Evolutionary conservation across 1,140 invertebrate genomes (phyloP).

Genomic region (Zaprionus kolodkinae): DNA sequence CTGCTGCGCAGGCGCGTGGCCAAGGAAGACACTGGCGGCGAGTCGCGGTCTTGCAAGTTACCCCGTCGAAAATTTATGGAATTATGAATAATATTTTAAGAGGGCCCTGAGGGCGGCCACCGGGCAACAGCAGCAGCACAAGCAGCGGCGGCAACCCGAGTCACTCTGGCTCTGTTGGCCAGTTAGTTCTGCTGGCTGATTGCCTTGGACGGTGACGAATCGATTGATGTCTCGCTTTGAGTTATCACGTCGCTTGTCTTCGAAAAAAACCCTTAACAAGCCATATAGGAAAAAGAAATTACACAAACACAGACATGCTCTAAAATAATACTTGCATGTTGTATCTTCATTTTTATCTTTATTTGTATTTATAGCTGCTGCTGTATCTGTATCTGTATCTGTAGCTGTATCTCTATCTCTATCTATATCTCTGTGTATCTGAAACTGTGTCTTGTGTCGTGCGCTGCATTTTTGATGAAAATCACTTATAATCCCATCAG

Average conservation of each 20-base stretch:
- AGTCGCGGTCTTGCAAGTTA: conserved; percentile 19
- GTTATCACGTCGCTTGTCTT: conserved; percentile 78
- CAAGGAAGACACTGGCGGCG: conserved; percentile 1
- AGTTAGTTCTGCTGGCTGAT: conserved; percentile 77
- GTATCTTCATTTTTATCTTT: conserved; percentile 26
- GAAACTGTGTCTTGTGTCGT: conserved; percentile 63
- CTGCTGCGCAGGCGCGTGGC: conserved; percentile 52
- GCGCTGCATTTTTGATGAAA: conserved; percentile 81
- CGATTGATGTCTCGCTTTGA: conserved; percentile 80
- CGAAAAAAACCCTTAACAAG: conserved; percentile 71
- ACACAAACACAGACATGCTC: conserved; percentile 24
- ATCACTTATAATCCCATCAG: conserved; percentile 81
- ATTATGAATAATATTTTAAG: conserved; percentile 82
- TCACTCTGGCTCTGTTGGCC: conserved; percentile 17
- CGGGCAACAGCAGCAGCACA: too few species aligned
- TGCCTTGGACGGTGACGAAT: conserved; percentile 74
- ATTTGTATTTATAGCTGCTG: conserved; percentile 38
- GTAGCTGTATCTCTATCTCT: background rate
- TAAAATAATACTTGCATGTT: conserved; percentile 1
- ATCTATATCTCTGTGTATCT: background rate
- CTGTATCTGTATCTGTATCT: conserved; percentile 23
- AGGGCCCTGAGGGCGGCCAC: conserved; percentile 66
- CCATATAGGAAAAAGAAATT: conserved; percentile 55
- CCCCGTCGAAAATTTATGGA: conserved; percentile 74
- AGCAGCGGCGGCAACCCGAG: conserved; percentile 18